phyloP scores from a whole-genome alignment of 2,888 invertebrate species.

The Acanthoscelides obtectus region DNA sequence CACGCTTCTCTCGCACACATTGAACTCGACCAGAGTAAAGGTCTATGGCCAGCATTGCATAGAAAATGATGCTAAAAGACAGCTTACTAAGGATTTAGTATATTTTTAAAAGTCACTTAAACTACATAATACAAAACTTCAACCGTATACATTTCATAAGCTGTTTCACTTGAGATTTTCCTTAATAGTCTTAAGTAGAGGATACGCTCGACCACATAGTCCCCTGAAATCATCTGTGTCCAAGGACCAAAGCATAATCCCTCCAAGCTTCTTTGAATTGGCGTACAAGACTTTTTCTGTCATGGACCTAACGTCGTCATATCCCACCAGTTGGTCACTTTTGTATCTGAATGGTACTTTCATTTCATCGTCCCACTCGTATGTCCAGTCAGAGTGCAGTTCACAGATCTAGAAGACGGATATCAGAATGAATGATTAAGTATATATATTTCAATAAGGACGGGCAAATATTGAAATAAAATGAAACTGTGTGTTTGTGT shows the following conservation, averaged over 20 bases:
- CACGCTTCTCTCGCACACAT: too few species aligned
- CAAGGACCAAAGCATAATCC: slow-evolving; percentile 71
- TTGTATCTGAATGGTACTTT: slow-evolving; percentile 56
- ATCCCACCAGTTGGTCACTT: slow-evolving; percentile 62
- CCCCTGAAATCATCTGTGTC: slow-evolving; percentile 72
- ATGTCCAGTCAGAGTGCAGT: slow-evolving; percentile 26
- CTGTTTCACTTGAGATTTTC: background rate
- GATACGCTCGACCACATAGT: slow-evolving; percentile 45
- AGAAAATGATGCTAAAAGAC: background rate
- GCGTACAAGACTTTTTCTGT: slow-evolving; percentile 45
- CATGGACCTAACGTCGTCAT: slow-evolving; percentile 57
- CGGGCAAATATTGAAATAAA: too few species aligned
- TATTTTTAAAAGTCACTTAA: background rate
- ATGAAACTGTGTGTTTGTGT: too few species aligned
- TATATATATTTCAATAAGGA: too few species aligned
- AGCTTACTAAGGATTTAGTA: background rate
- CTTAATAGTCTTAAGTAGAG: slow-evolving; percentile 24
- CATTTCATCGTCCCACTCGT: slow-evolving; percentile 41
- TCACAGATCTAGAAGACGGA: slow-evolving; percentile 33
- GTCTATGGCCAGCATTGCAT: too few species aligned
- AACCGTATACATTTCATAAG: background rate
- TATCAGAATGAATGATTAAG: too few species aligned
- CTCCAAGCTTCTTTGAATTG: slow-evolving; percentile 44
- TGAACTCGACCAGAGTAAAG: too few species aligned
- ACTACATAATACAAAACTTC: background rate